Percentiles rank a stretch among this genome's conserved stretches.
Evolutionary conservation across 2,888 invertebrate species (phyloP).

Genomic region (Alviniconcha strummeri): DNA sequence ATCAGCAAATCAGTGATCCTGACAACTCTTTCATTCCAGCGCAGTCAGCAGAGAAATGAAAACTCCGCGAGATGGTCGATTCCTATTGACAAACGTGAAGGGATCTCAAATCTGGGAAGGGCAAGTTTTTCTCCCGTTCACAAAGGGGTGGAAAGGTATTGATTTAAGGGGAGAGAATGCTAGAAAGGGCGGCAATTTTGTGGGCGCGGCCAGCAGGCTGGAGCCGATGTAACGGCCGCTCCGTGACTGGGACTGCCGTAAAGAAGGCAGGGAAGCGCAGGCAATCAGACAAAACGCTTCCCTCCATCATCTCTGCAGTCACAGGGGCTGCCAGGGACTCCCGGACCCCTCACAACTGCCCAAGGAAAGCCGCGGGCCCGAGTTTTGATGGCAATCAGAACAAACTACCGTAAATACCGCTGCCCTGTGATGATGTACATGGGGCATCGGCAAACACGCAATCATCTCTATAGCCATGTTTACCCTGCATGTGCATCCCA

Average conservation of each 20-base stretch:
- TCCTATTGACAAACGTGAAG: not conserved
- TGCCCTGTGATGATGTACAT: no score
- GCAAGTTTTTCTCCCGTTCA: not conserved
- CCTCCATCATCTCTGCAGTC: not conserved
- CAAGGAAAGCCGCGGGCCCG: no score
- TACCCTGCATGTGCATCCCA: no score
- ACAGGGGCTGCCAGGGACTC: no score
- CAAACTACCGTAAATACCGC: no score
- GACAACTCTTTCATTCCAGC: not conserved
- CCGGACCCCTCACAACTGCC: no score
- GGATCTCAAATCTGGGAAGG: not conserved
- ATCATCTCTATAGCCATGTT: no score
- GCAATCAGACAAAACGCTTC: not conserved
- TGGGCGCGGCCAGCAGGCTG: not conserved
- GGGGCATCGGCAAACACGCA: no score
- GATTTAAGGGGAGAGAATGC: not conserved
- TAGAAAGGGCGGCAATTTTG: not conserved
- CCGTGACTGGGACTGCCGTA: not conserved
- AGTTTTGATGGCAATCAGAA: no score
- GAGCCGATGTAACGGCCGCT: not conserved
- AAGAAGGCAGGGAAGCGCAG: not conserved
- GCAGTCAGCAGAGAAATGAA: not conserved
- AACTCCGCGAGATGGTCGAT: not conserved
- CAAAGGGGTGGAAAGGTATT: conserved; percentile 2
- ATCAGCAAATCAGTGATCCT: not conserved